Evolutionary conservation across 2,797 vertebrate genomes (phyloP), one percentile per base, ranked within the genome.

Genomic region (Allobates femoralis): DNA sequence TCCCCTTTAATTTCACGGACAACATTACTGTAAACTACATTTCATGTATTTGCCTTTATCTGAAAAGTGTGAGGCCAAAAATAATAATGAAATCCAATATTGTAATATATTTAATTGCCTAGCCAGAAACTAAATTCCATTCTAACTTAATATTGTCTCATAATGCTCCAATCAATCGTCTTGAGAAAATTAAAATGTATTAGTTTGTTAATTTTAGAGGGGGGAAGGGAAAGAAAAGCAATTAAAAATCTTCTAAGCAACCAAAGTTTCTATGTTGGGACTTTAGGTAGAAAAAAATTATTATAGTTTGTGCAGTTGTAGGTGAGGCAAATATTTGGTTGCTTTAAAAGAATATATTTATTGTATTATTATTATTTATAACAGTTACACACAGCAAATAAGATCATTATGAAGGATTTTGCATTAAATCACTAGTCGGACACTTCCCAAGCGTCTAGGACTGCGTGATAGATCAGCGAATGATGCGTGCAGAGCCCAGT

Each of bases 71-170:
- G 19, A 11, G 14, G 8, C 32, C 34, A 50, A 80, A 66, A 46
- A 66, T 18, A 37, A 79, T 80, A 60, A 66, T 18, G 19, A 16
- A 51, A 80, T 66, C 37, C 60, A 80, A 80, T 66, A 66, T 7
- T 64, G 37, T 80, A 80, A 80, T 28, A n/a, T 80, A 32, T 55
- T 80, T 80, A 80, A 55, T 80, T 66, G 8, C 41, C 7, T 80
- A 30, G 60, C 79, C 46, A 28, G 41, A 4, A 32, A 41, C 79
- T 30, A 80, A 50, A 80, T 62, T 50, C 60, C 41, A 80, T 80
- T 3, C 41, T 66, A 80, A 80, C 41, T 14, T 66, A 80, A 80
- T 80, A 80, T 50, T 30, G 26, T 19, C 46, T 51, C n/a, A 80
- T 66, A 80, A 30, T 51, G 41, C 46, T 66, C 16, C n/a, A 30